phyloP scores from a whole-genome alignment of 2,888 invertebrate genomes.

The Drosophila setosimentum region DNA sequence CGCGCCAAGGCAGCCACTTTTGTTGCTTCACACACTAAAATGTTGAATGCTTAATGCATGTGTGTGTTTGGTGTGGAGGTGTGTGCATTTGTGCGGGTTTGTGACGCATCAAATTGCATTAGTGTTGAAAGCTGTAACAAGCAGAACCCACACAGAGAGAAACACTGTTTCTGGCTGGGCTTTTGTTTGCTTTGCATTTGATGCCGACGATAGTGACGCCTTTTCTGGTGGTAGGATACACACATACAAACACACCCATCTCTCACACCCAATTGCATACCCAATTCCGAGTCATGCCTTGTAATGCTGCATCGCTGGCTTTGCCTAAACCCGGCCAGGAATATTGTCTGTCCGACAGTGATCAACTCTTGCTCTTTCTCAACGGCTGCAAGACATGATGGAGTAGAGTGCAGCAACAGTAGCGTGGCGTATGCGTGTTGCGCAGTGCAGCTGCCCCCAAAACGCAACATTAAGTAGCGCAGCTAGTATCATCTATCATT shows the following conservation, averaged over 20 bases:
- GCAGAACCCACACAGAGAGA: slow-evolving; percentile 34
- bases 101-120: slow-evolving; percentile 77
- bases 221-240: slow-evolving; percentile 14
- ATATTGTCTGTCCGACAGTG: slow-evolving; percentile 36
- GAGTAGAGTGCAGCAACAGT: slow-evolving; percentile 37
- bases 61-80: not conserved
- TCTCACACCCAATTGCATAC: slow-evolving; percentile 23
- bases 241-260: slow-evolving; percentile 2
- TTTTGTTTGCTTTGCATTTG: slow-evolving; percentile 75
- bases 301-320: slow-evolving; percentile 62
- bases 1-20: slow-evolving; percentile 29
- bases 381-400: slow-evolving; percentile 38
- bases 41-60: slow-evolving; percentile 10
- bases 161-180: slow-evolving; percentile 27
- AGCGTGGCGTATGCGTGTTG: slow-evolving; percentile 47
- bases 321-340: slow-evolving; percentile 62
- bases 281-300: slow-evolving; percentile 40
- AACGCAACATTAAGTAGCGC: slow-evolving; percentile 9
- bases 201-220: slow-evolving; percentile 42
- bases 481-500: slow-evolving; percentile 74
- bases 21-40: slow-evolving; percentile 27
- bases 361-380: slow-evolving; percentile 3
- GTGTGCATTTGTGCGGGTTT: slow-evolving; percentile 67
- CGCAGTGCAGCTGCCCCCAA: slow-evolving; percentile 34
- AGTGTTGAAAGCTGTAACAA: slow-evolving; percentile 67